Evolutionary conservation across 2,888 invertebrate species (phyloP).

Genomic region (Leucozona laternaria): DNA sequence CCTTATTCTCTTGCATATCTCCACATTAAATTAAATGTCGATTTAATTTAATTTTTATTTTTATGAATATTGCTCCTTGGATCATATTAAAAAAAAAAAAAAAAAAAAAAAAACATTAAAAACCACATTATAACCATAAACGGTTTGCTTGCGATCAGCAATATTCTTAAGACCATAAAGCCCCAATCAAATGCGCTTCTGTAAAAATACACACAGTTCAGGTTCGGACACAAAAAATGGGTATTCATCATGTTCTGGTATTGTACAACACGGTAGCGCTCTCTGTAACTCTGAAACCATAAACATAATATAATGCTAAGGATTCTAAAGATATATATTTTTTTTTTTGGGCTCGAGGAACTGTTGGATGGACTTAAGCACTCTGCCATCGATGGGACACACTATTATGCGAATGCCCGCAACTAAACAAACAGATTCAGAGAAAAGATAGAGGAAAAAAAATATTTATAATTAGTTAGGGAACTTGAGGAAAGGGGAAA

Average conservation of each 20-base stretch:
- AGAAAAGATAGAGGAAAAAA: slow-evolving; percentile 35
- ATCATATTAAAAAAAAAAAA: slow-evolving; percentile 1
- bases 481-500: not conserved
- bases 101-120: not conserved
- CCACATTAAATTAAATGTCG: slow-evolving; percentile 65
- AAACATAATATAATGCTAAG: slow-evolving; percentile 48
- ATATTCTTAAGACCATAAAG: slow-evolving; percentile 45
- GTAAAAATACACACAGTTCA: slow-evolving; percentile 2
- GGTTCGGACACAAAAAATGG: slow-evolving; percentile 37
- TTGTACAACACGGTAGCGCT: slow-evolving; percentile 74
- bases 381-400: slow-evolving; percentile 56
- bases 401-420: slow-evolving; percentile 9
- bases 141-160: slow-evolving; percentile 29
- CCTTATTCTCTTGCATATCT: slow-evolving; percentile 1
- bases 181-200: slow-evolving; percentile 30
- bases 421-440: slow-evolving; percentile 60
- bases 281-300: slow-evolving; percentile 35
- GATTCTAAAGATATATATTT: slow-evolving; percentile 37
- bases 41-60: slow-evolving; percentile 72
- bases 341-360: not conserved
- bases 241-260: slow-evolving; percentile 74
- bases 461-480: slow-evolving; percentile 62
- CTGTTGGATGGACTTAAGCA: slow-evolving; percentile 52
- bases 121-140: slow-evolving; percentile 64
- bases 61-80: slow-evolving; percentile 65